A percentile compares a stretch with the other conserved stretches of the same genome.
phyloP scores from a whole-genome alignment of 2,888 invertebrate species.

The Embidobia sp. region DNA sequence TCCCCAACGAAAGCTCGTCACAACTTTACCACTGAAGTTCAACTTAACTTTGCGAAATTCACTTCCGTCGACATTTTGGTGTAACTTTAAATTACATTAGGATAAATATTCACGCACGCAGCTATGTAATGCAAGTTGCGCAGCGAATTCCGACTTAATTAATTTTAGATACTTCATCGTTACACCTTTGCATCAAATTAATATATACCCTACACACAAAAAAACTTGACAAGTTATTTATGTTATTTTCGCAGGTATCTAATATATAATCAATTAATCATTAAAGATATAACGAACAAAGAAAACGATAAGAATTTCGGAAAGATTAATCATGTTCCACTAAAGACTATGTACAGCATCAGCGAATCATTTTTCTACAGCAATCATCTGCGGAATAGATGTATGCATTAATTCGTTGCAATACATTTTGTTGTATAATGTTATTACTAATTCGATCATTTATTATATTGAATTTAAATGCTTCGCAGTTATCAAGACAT shows the following conservation, averaged over 20 bases:
- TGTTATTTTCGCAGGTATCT: constrained; percentile 49
- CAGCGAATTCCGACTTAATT: constrained; percentile 37
- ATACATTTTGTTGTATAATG: constrained; percentile 43
- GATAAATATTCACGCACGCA: constrained; percentile 42
- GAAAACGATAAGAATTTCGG: constrained; percentile 59
- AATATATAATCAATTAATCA: constrained; percentile 64
- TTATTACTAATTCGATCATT: constrained; percentile 45
- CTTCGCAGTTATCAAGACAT: too few relatives aligned
- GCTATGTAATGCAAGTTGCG: neutral
- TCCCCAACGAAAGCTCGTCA: too few relatives aligned
- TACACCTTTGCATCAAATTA: constrained; percentile 51
- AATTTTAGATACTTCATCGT: too few relatives aligned
- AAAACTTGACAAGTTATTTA: constrained; percentile 41
- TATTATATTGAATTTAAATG: too few relatives aligned
- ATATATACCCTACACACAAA: constrained; percentile 53
- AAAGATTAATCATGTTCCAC: constrained; percentile 59
- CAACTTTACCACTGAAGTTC: constrained; percentile 10
- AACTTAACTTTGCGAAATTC: constrained; percentile 10
- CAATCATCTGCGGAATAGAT: constrained; percentile 39
- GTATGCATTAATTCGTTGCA: constrained; percentile 41
- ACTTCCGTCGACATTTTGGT: constrained; percentile 14
- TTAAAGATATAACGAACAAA: constrained; percentile 49
- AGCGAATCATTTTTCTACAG: constrained; percentile 59
- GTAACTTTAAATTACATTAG: constrained; percentile 48
- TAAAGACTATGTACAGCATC: constrained; percentile 53